Evolutionary conservation across 2,113 vertebrate species (phyloP).

Genomic region (Turdus rufiventris): DNA sequence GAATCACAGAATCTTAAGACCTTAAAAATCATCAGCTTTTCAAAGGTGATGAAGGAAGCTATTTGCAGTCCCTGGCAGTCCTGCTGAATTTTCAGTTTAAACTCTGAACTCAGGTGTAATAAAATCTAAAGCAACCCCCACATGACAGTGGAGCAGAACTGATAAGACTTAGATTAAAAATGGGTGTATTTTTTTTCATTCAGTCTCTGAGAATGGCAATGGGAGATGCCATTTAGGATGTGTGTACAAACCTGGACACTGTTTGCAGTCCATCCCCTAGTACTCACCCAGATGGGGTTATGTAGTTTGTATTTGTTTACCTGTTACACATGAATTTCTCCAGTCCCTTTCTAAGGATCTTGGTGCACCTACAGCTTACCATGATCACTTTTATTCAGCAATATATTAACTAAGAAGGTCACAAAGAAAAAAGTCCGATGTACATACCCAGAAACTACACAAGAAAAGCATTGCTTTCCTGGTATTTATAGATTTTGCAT

Average conservation of each 20-base stretch:
- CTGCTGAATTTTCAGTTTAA: not conserved
- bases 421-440: not conserved
- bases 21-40: not conserved
- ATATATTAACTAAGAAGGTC: not conserved
- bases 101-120: not conserved
- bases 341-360: not conserved
- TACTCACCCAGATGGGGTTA: not conserved
- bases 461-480: not conserved
- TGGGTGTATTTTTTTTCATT: not conserved
- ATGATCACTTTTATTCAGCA: not conserved
- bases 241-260: rapidly evolving
- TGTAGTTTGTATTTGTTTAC: not conserved
- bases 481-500: not conserved
- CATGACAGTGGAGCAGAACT: not conserved
- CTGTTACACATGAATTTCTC: not conserved
- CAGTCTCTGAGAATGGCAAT: not conserved
- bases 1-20: not conserved
- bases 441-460: not conserved
- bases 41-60: not conserved
- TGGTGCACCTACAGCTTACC: not conserved
- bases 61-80: not conserved
- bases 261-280: not conserved
- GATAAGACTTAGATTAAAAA: not conserved
- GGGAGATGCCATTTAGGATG: not conserved
- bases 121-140: not conserved